Percentiles rank a stretch among this genome's conserved stretches.
Evolutionary conservation across 2,888 invertebrate species (phyloP).

Genomic region (Epiblema foenella): DNA sequence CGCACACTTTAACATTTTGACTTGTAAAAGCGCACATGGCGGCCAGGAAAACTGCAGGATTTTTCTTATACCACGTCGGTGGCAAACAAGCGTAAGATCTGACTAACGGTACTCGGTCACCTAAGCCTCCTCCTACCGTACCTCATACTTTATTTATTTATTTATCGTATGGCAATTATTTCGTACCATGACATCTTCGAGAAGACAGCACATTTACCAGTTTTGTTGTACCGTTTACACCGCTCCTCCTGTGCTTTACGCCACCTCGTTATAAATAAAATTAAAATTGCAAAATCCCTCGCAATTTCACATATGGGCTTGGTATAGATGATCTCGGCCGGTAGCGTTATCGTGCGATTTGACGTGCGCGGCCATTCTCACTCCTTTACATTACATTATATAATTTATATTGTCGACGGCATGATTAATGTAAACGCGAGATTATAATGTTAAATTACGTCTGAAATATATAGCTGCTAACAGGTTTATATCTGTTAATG

Average conservation of each 20-base stretch:
- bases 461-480: conserved; percentile 40
- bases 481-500: conserved; percentile 19
- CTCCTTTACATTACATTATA: conserved; percentile 69
- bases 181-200: too few relatives aligned
- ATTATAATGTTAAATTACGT: conserved; percentile 56
- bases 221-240: too few relatives aligned
- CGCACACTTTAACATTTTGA: too few relatives aligned
- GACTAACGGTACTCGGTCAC: too few relatives aligned
- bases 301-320: conserved; percentile 83
- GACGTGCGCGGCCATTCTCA: conserved; percentile 72
- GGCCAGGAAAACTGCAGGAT: too few relatives aligned
- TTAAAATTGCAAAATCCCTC: conserved; percentile 84
- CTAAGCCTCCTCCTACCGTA: too few relatives aligned
- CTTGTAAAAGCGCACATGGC: too few relatives aligned
- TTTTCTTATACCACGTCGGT: too few relatives aligned
- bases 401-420: conserved; percentile 79
- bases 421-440: conserved; percentile 70
- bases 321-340: conserved; percentile 73
- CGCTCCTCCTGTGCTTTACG: conserved; percentile 51
- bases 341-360: conserved; percentile 73
- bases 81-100: too few relatives aligned
- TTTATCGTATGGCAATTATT: too few relatives aligned
- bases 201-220: too few relatives aligned
- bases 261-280: conserved; percentile 79
- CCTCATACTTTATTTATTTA: too few relatives aligned